A percentile compares a stretch with the other conserved stretches of the same genome.
Evolutionary conservation across 1,140 invertebrate species (phyloP).

Genomic region (Heliconius melpomene): DNA sequence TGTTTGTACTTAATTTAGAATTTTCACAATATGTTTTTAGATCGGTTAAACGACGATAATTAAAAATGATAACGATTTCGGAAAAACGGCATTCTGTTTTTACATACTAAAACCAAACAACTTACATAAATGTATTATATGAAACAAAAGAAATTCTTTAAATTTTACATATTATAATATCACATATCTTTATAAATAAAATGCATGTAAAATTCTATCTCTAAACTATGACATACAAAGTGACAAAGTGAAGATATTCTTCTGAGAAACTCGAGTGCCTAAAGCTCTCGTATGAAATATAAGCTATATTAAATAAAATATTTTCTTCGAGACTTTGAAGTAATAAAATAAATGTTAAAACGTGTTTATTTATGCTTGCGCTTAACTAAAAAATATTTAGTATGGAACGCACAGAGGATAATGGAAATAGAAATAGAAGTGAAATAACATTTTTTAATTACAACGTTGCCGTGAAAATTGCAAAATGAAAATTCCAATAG

Average conservation of each 20-base stretch:
- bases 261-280: constrained; percentile 11
- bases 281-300: constrained; percentile 8
- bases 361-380: neutral
- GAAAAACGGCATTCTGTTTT: too few species aligned
- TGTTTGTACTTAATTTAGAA: neutral
- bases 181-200: neutral
- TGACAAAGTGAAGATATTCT: neutral
- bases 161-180: too few species aligned
- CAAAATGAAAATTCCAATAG: too few species aligned
- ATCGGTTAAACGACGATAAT: too few species aligned
- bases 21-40: neutral
- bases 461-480: too few species aligned
- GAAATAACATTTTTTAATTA: neutral
- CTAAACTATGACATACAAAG: constrained; percentile 3
- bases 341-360: constrained; percentile 16
- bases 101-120: too few species aligned
- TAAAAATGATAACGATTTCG: too few species aligned
- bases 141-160: too few species aligned
- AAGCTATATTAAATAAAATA: constrained; percentile 2
- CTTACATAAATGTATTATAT: too few species aligned
- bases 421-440: neutral
- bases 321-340: neutral
- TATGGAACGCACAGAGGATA: neutral
- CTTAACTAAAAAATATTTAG: neutral
- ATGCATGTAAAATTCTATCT: constrained; percentile 5